phyloP scores from a whole-genome alignment of 2,888 invertebrate genomes.

The Magallana nippona region DNA sequence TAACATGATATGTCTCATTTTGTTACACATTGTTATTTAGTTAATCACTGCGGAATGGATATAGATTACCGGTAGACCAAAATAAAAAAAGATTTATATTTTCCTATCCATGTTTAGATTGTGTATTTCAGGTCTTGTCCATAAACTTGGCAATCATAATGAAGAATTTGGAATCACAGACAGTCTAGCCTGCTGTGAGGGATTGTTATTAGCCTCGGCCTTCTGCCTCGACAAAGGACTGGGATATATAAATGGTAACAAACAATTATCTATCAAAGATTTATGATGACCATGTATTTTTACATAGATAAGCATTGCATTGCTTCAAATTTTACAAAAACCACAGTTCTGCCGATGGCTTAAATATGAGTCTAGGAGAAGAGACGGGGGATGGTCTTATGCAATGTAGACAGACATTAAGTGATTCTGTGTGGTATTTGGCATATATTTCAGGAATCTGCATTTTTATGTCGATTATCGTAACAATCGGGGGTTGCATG shows the following conservation, averaged over 20 bases:
- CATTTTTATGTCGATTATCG: not conserved
- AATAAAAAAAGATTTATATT: not conserved
- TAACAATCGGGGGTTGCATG: slow-evolving; percentile 18
- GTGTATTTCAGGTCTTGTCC: slow-evolving; percentile 65
- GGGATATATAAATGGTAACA: slow-evolving; percentile 74
- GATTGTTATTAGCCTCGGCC: slow-evolving; percentile 69
- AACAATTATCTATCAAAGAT: not conserved
- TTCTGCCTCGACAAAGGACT: slow-evolving; percentile 74
- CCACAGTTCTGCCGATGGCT: not conserved
- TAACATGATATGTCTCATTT: not conserved
- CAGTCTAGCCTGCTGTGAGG: slow-evolving; percentile 65
- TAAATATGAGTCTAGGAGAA: not conserved
- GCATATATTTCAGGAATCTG: not conserved
- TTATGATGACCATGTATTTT: too few relatives aligned
- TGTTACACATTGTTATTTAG: slow-evolving; percentile 10
- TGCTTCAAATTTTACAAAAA: not conserved
- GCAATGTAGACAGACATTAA: slow-evolving; percentile 12
- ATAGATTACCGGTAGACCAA: not conserved
- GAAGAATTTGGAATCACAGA: slow-evolving; percentile 75
- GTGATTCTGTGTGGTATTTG: slow-evolving; percentile 12
- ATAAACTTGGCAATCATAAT: slow-evolving; percentile 71
- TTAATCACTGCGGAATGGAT: not conserved
- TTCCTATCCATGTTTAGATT: not conserved
- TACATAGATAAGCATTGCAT: not conserved
- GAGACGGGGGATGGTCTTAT: slow-evolving; percentile 14